Evolutionary conservation across 2,888 invertebrate species (phyloP).

Genomic region (Zootermopsis nevadensis): DNA sequence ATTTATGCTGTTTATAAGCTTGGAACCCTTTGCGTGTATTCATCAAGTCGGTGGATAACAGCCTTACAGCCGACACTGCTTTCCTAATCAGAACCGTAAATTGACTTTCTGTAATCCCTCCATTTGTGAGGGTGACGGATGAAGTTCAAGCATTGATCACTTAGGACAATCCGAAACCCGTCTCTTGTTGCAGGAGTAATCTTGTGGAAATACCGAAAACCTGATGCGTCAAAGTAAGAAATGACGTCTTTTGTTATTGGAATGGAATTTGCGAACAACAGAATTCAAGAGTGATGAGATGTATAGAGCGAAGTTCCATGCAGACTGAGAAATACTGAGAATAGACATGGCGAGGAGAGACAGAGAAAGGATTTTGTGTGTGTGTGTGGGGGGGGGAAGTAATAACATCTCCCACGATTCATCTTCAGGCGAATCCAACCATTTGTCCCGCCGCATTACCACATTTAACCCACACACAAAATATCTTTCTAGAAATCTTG

Average conservation of each 20-base stretch:
- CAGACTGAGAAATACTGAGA: not conserved
- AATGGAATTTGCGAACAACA: not conserved
- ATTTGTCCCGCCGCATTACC: not conserved
- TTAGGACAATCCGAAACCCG: not conserved
- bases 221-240: not conserved
- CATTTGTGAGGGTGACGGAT: too few relatives aligned
- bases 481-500: not conserved
- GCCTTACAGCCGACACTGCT: not conserved
- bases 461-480: conserved; percentile 29
- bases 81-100: not conserved
- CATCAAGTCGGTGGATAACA: not conserved
- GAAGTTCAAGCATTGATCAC: not conserved
- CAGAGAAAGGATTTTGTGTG: not conserved
- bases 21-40: too few relatives aligned
- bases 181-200: not conserved
- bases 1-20: too few relatives aligned
- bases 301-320: not conserved
- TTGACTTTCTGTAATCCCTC: not conserved
- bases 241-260: conserved; percentile 8
- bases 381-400: not conserved
- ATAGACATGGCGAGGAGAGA: not conserved
- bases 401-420: conserved; percentile 32
- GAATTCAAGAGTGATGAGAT: not conserved
- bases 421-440: conserved; percentile 13
- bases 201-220: not conserved